Evolutionary conservation across 1,140 invertebrate genomes (phyloP).

Genomic region (Sycophila sp.): DNA sequence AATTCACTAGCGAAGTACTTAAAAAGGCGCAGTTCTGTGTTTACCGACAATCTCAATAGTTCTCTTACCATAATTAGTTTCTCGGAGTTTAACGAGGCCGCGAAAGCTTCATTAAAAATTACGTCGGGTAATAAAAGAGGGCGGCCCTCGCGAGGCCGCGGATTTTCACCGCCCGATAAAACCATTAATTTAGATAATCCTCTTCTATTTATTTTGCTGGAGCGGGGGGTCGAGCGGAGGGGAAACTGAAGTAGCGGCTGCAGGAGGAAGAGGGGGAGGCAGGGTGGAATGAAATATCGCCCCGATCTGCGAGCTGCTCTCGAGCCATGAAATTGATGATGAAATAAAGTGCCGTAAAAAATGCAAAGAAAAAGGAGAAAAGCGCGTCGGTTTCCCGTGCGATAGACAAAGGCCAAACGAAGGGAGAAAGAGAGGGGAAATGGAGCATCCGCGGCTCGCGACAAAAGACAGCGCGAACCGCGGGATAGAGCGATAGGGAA

Average conservation of each 20-base stretch:
- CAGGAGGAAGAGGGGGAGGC: no score
- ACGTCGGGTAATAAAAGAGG: conserved; percentile 3
- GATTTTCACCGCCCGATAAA: conserved; percentile 32
- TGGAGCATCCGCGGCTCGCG: conserved; percentile 30
- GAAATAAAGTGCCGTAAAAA: conserved; percentile 34
- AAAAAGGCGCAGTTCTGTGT: no score
- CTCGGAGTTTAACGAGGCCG: not conserved
- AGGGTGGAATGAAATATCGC: conserved; percentile 31
- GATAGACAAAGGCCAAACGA: conserved; percentile 13
- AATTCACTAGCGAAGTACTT: no score
- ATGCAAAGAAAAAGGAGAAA: conserved; percentile 31
- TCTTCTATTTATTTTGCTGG: conserved; percentile 37
- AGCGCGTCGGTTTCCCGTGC: not conserved
- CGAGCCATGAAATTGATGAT: conserved; percentile 33
- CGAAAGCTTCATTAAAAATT: conserved; percentile 30
- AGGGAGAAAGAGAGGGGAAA: conserved; percentile 6
- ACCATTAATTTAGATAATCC: conserved; percentile 37
- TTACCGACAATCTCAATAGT: no score
- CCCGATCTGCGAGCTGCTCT: conserved; percentile 1
- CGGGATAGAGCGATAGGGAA: conserved; percentile 27
- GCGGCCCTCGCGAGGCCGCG: not conserved
- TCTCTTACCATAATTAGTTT: conserved; percentile 20
- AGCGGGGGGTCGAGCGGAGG: no score
- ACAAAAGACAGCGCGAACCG: conserved; percentile 24
- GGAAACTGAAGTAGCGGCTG: no score